Percentiles rank a stretch among this genome's conserved stretches.
Conservation (phyloP, 2,888 invertebrate species). For the Nephrotoma appendiculata region DNA sequence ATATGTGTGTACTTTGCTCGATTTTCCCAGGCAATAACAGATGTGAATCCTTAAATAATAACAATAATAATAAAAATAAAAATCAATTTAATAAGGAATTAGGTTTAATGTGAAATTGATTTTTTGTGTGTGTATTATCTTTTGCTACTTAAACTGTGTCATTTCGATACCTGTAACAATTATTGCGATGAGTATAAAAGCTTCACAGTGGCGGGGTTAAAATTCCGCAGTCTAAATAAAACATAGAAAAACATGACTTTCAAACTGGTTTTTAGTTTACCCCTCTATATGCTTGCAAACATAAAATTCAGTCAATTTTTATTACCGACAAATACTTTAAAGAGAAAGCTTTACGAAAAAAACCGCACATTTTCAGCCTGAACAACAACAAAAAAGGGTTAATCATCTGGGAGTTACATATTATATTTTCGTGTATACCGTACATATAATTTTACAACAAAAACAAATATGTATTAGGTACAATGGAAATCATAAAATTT, state of each 20-base stretch:
- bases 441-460: not conserved
- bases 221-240: too few species aligned
- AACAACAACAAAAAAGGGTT: slow-evolving; percentile 1
- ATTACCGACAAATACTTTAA: not conserved
- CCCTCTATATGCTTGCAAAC: not conserved
- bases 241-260: too few species aligned
- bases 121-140: not conserved
- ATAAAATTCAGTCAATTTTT: not conserved
- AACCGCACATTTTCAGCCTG: not conserved
- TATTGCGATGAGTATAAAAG: not conserved
- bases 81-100: not conserved
- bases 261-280: too few species aligned
- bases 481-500: not conserved
- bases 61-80: not conserved
- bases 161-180: not conserved
- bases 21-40: not conserved
- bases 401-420: not conserved
- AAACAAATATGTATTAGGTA: not conserved
- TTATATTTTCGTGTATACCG: not conserved
- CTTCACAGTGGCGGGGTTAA: too few species aligned
- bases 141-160: not conserved
- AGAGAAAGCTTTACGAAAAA: not conserved
- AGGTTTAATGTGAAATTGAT: not conserved
- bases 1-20: not conserved
- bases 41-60: not conserved